These are phyloP conservation scores for Catharus bicknelli DNA, from an alignment of 2,113 vertebrate genomes.

Conservation along the genomic window DNA sequence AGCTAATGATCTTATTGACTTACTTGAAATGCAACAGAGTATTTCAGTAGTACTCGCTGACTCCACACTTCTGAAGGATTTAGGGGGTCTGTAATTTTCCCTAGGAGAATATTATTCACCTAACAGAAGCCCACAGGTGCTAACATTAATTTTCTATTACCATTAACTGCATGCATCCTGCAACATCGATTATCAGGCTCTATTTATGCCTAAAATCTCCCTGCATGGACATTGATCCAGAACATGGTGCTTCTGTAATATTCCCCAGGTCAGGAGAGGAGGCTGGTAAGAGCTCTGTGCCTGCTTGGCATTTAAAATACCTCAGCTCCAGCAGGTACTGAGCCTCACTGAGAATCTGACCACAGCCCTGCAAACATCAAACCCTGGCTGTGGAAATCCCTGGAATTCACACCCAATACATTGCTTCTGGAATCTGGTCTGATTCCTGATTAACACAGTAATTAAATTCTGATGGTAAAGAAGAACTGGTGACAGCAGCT, in stretches of 20 bases:
- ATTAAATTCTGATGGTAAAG: neutral
- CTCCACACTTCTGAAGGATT: slow-evolving; percentile 34
- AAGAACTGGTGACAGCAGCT: neutral
- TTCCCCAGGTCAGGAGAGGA: neutral
- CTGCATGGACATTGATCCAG: slow-evolving; percentile 5
- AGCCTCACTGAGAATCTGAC: neutral
- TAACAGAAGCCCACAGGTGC: slow-evolving; percentile 27
- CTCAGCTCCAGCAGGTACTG: neutral
- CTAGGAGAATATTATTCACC: slow-evolving; percentile 45
- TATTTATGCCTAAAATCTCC: neutral
- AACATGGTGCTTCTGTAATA: neutral
- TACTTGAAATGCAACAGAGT: slow-evolving; percentile 38
- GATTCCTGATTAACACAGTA: neutral
- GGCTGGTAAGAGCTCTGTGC: neutral
- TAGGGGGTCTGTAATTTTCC: slow-evolving; percentile 47
- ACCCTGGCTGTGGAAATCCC: neutral
- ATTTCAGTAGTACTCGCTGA: slow-evolving; percentile 49
- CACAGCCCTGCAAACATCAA: neutral
- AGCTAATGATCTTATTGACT: slow-evolving; percentile 45
- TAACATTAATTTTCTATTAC: slow-evolving; percentile 57
- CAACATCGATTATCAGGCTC: slow-evolving; percentile 19
- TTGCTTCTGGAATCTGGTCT: neutral
- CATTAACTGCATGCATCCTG: slow-evolving; percentile 29
- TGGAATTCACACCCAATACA: neutral
- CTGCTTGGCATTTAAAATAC: neutral